Conservation (phyloP, 2,797 vertebrate species). For the Petrocephalus schoutedeni region DNA sequence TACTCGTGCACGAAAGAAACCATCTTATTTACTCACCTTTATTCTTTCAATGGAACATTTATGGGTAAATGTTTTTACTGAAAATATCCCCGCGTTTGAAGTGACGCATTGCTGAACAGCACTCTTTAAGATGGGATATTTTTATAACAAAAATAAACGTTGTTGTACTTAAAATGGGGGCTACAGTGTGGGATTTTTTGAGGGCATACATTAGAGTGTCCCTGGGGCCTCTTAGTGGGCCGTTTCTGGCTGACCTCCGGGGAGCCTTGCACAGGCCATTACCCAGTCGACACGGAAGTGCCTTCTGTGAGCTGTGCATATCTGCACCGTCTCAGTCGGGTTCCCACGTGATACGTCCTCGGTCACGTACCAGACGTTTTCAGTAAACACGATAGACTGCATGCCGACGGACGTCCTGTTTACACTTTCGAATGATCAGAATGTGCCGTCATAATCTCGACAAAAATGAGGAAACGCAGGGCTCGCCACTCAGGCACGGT, state of each 20-base stretch:
- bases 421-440: neutral
- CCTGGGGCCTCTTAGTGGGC: neutral
- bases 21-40: neutral
- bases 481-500: neutral
- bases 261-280: constrained; percentile 9
- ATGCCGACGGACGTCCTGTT: neutral
- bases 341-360: neutral
- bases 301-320: neutral
- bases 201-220: constrained; percentile 11
- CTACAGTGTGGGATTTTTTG: constrained; percentile 19
- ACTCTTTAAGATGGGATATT: constrained; percentile 26
- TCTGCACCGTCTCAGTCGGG: neutral
- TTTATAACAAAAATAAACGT: constrained; percentile 31
- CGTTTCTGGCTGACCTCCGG: constrained; percentile 14
- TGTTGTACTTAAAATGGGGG: constrained; percentile 26
- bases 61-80: constrained; percentile 16
- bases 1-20: neutral
- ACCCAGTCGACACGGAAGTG: neutral
- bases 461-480: neutral
- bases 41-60: neutral
- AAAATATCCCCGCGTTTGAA: constrained; percentile 22
- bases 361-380: neutral
- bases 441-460: neutral
- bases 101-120: constrained; percentile 39
- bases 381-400: neutral